These are phyloP conservation scores for Plusia festucae DNA, from an alignment of 2,888 invertebrate species.

Conservation along the genomic window DNA sequence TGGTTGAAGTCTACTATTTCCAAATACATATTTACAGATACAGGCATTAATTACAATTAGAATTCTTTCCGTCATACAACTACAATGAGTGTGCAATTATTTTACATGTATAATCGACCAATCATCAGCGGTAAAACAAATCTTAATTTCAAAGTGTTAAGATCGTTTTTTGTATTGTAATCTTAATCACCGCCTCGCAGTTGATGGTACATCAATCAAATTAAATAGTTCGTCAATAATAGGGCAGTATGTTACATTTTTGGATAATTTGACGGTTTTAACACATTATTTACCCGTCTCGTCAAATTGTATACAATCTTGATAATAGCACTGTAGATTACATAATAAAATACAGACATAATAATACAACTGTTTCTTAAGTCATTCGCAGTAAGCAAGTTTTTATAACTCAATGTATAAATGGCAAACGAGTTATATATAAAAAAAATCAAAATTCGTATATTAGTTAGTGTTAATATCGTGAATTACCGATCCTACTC, in stretches of 20 bases:
- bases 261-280: not conserved
- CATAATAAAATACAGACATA: not conserved
- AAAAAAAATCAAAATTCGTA: too few relatives aligned
- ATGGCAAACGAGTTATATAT: too few relatives aligned
- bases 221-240: too few relatives aligned
- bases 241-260: not conserved
- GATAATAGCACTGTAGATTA: not conserved
- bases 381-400: too few relatives aligned
- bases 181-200: too few relatives aligned
- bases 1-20: not conserved
- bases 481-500: too few relatives aligned
- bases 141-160: too few relatives aligned
- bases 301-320: not conserved
- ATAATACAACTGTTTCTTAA: not conserved
- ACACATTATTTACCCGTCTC: not conserved
- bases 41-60: not conserved
- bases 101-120: not conserved
- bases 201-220: too few relatives aligned
- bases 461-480: too few relatives aligned
- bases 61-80: not conserved
- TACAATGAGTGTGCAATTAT: not conserved
- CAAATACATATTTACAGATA: not conserved
- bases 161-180: too few relatives aligned
- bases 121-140: too few relatives aligned
- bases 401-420: too few relatives aligned